These are phyloP conservation scores for Trichopria drosophilae DNA, from an alignment of 2,888 invertebrate genomes.

Conservation along the genomic window DNA sequence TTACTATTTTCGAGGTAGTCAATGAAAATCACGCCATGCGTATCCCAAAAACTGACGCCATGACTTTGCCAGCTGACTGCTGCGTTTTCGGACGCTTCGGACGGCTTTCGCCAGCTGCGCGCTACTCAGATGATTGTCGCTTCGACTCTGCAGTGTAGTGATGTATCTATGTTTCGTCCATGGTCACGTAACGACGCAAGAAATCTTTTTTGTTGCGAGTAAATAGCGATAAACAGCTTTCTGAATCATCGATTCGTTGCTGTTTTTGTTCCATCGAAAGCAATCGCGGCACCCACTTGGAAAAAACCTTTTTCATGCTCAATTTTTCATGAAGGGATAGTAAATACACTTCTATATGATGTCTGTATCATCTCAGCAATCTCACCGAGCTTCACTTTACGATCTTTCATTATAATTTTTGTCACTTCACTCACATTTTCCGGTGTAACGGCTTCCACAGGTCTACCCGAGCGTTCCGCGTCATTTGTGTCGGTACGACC, in stretches of 20 bases:
- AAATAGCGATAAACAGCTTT: constrained; percentile 25
- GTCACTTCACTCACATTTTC: too few relatives aligned
- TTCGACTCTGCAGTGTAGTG: constrained; percentile 45
- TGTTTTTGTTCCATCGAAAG: constrained; percentile 34
- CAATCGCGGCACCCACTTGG: constrained; percentile 47
- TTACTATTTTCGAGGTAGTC: constrained; percentile 45
- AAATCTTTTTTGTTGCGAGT: constrained; percentile 26
- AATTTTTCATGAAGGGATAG: constrained; percentile 35
- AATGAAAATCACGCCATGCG: constrained; percentile 41
- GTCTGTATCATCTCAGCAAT: too few relatives aligned
- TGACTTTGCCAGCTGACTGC: constrained; percentile 20
- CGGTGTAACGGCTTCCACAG: too few relatives aligned
- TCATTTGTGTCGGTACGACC: too few relatives aligned
- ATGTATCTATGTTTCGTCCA: constrained; percentile 52
- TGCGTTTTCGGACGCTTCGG: constrained; percentile 25
- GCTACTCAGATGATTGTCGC: constrained; percentile 23
- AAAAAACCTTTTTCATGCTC: constrained; percentile 34
- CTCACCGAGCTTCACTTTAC: too few relatives aligned
- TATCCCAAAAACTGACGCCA: constrained; percentile 48
- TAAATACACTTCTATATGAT: not conserved
- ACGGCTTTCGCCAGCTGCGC: constrained; percentile 6
- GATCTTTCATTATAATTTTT: too few relatives aligned
- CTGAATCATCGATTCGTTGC: constrained; percentile 24
- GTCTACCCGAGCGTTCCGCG: too few relatives aligned
- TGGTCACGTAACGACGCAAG: constrained; percentile 44